Conservation (phyloP, 1,140 invertebrate species). For the Drosophila tani region DNA sequence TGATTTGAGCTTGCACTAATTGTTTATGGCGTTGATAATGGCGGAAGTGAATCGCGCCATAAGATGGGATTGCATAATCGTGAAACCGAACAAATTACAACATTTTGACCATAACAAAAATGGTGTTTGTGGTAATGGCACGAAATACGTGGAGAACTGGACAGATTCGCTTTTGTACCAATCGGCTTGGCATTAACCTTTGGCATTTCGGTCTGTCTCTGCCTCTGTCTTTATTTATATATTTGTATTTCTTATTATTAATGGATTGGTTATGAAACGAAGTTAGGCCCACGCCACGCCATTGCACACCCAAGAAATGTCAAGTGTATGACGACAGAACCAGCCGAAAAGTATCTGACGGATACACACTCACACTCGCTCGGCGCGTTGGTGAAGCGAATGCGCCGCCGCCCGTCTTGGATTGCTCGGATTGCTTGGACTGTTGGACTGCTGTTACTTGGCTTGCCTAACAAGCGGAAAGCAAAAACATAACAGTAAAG, state of each 20-base stretch:
- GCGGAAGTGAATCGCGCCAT: conserved; percentile 25
- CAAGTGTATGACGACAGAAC: conserved; percentile 60
- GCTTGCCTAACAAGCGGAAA: conserved; percentile 76
- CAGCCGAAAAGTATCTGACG: conserved; percentile 65
- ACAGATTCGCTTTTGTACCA: conserved; percentile 39
- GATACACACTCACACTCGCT: conserved; percentile 42
- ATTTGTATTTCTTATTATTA: conserved; percentile 23
- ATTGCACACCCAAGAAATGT: conserved; percentile 66
- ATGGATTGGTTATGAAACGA: conserved; percentile 69
- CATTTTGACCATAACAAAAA: conserved; percentile 31
- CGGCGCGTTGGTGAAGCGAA: conserved; percentile 37
- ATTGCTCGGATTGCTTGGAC: conserved; percentile 38
- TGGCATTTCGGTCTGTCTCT: conserved; percentile 56
- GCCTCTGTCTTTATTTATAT: conserved; percentile 19
- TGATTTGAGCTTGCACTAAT: conserved; percentile 59
- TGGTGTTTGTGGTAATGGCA: conserved; percentile 34
- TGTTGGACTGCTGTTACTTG: conserved; percentile 7
- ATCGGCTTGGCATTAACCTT: conserved; percentile 71
- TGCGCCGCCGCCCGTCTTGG: conserved; percentile 35
- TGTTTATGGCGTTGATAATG: conserved; percentile 70
- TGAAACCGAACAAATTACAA: conserved; percentile 21
- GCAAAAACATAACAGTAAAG: conserved; percentile 81
- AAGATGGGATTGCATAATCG: conserved; percentile 35
- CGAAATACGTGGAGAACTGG: conserved; percentile 23
- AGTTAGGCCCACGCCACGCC: conserved; percentile 56